Evolutionary conservation across 2,888 invertebrate genomes (phyloP), one percentile per base, ranked within the genome.

Genomic region (Macropis europaea): DNA sequence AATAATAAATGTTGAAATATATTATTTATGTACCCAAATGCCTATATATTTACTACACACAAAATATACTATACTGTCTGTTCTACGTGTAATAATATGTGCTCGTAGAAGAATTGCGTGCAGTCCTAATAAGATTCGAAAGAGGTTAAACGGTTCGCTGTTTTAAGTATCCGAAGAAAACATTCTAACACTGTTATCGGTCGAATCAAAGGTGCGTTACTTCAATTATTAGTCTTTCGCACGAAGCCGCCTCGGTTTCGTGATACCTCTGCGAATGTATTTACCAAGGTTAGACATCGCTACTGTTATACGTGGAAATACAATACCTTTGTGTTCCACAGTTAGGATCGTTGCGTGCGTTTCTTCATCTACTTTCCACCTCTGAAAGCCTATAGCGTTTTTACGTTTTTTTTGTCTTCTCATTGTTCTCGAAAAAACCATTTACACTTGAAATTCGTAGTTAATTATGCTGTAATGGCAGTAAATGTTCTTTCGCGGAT

Each of bases 261-360:
- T 32, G 43, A 38, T 73, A 75, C 71, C 70, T 60, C 59, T 61
- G 36, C 54, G 50, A 64, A 57, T 47, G 50, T 83, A 74, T 77
- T 72, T 72, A 59, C 76, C 86, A 87, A 86, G 86, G 86, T 86
- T 78, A 85, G 80, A 79, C 71, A 77, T 47, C 61, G 61, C 62
- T 64, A 62, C n/a, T 11, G 9, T 32, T 52, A 61, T 73, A 64
- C 56, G 62, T 71, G 63, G 76, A 67, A 77, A 74, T 76, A 68
- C 71, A 72, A 82, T 77, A 70, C 81, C 59, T 54, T 66, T 62
- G 53, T 69, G 54, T 72, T 75, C 73, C 45, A 67, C 61, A 48
- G 66, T 71, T 72, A 63, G 61, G 76, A 77, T 56, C 57, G 72
- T 73, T 84, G 86, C 86, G 86, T 85, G 86, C 78, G 77, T 77